Conservation (phyloP, 2,888 invertebrate species). For the Chymomyza procnemis region DNA sequence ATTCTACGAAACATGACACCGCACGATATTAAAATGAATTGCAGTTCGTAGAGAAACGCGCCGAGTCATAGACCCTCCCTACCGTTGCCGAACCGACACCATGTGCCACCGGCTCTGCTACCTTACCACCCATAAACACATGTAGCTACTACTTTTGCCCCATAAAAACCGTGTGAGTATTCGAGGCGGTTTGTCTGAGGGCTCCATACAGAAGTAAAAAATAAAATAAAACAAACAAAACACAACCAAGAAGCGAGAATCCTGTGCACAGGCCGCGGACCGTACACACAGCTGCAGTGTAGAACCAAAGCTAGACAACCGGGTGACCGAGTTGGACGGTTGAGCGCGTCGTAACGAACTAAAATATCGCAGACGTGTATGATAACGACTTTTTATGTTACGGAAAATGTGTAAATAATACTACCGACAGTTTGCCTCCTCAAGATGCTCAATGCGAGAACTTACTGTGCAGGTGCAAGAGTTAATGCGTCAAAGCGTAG, state of each 20-base stretch:
- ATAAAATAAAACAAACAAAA: constrained; percentile 35
- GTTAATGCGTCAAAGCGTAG: constrained; percentile 21
- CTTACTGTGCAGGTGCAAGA: not conserved
- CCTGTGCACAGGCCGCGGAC: constrained; percentile 42
- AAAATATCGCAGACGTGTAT: not conserved
- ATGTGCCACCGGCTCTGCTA: constrained; percentile 14
- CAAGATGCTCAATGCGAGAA: constrained; percentile 16
- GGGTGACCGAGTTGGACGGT: constrained; percentile 17
- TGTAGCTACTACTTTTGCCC: constrained; percentile 12
- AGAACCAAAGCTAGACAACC: constrained; percentile 1
- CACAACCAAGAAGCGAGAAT: constrained; percentile 42
- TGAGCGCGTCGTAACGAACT: constrained; percentile 19
- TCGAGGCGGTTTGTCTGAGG: not conserved
- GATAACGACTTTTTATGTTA: not conserved
- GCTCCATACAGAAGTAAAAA: constrained; percentile 13
- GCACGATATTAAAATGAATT: constrained; percentile 52
- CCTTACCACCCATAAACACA: constrained; percentile 31
- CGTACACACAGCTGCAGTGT: constrained; percentile 7
- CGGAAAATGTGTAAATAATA: not conserved
- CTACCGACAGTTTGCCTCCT: not conserved
- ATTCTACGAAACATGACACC: constrained; percentile 49
- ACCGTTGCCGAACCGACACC: constrained; percentile 16
- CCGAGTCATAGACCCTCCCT: not conserved
- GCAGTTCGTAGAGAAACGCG: constrained; percentile 5
- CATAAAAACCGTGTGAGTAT: not conserved